Base-by-base conservation (phyloP, 2,888 invertebrate genomes). In the Xiphydria camelus region DNA sequence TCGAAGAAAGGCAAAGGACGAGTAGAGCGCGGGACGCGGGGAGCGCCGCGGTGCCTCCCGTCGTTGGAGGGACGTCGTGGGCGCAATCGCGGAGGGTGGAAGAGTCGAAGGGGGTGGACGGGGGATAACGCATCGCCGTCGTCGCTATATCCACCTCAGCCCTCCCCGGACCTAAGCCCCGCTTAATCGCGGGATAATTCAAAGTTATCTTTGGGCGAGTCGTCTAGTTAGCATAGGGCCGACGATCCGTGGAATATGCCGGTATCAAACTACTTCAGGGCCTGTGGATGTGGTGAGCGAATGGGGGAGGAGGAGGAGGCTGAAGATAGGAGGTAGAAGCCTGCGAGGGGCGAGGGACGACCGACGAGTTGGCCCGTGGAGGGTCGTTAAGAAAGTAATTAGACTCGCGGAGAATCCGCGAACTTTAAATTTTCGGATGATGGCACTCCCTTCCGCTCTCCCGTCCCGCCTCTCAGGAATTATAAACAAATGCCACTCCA, bases 351-450 rank as follows among this genome's bases (percentile, higher is more conserved):
- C 21, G 10, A 4, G n/a, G 23, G n/a, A n/a, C n/a, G 23, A 23
- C 6, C 7, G 23, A 23, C 23, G 23, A 17, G 10, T 34, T 18
- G 41, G 35, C 22, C 41, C 38, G 34, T 25, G 29, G 53, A 50
- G 58, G 45, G 51, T 63, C 64, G 63, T 66, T 63, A 59, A 59
- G 64, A 59, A 62, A 64, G 59, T 66, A 60, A 57, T 67, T 67
- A 59, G 49, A 55, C 35, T 33, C 37, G 17, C 29, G 45, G 43
- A 25, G 53, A 57, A 49, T 54, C 45, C 29, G 36, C 51, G 39
- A 57, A 58, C 62, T 62, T 67, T 59, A 58, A 64, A 64, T 66
- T 61, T 52, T 32, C 21, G 25, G 10, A 31, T 35, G 41, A 23
- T 36, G 4, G 25, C 35, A 31, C 35, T 18, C 23, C 19, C 21